Percentiles rank a stretch among this genome's conserved stretches.
Evolutionary conservation across 2,888 invertebrate genomes (phyloP).

Genomic region (Trilocha varians): DNA sequence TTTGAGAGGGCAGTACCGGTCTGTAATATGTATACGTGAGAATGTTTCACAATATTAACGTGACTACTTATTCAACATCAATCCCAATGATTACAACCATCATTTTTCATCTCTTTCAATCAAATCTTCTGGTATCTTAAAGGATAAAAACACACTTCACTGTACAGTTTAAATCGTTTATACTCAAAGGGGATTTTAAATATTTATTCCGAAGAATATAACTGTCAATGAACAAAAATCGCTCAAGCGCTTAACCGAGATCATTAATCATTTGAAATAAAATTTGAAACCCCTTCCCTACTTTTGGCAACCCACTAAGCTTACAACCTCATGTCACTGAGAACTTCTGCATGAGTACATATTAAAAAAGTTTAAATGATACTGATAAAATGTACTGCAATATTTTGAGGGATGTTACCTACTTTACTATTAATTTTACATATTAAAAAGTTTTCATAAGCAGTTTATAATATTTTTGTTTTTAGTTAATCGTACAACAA

Average conservation of each 20-base stretch:
- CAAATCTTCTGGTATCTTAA: constrained; percentile 24
- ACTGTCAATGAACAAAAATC: constrained; percentile 57
- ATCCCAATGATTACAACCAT: constrained; percentile 15
- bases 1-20: constrained; percentile 2
- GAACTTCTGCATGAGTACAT: constrained; percentile 8
- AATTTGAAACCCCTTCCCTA: constrained; percentile 27
- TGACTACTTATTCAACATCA: neutral
- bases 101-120: constrained; percentile 34
- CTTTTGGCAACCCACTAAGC: constrained; percentile 20
- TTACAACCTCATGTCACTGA: constrained; percentile 14
- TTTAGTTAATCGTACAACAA: too few species aligned
- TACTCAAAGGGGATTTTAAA: constrained; percentile 31
- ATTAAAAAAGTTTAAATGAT: neutral
- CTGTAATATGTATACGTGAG: neutral
- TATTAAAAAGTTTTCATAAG: too few species aligned
- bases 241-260: constrained; percentile 43
- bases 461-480: too few species aligned
- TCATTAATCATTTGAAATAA: constrained; percentile 63
- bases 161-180: neutral
- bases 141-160: constrained; percentile 37
- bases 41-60: constrained; percentile 1
- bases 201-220: constrained; percentile 42
- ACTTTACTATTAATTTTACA: too few species aligned
- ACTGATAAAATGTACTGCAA: neutral
- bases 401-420: neutral